Percentiles rank a stretch among this genome's conserved stretches.
Evolutionary conservation across 2,797 vertebrate species (phyloP).

Genomic region (Melanotaenia pygmaea): DNA sequence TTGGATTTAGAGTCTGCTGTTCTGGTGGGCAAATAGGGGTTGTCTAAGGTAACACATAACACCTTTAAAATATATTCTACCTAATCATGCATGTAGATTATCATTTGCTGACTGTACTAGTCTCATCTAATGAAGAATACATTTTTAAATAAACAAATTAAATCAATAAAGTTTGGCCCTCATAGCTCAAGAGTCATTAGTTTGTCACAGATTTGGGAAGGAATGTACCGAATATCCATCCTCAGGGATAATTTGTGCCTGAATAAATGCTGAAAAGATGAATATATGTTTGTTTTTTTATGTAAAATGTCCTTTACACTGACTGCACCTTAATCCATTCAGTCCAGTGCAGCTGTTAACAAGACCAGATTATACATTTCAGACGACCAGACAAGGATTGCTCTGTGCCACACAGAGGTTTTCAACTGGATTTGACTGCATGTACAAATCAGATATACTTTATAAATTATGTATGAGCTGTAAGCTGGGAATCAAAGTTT

Average conservation of each 20-base stretch:
- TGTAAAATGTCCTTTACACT: not conserved
- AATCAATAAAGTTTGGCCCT: not conserved
- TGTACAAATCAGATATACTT: constrained; percentile 5
- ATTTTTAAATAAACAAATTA: not conserved
- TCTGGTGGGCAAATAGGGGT: constrained; percentile 10
- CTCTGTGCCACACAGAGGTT: no score
- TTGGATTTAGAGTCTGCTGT: not conserved
- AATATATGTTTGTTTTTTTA: no score
- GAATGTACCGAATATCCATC: not conserved
- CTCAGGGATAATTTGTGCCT: no score
- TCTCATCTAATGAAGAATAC: not conserved
- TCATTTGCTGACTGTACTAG: not conserved
- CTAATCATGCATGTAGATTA: not conserved
- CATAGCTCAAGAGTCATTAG: not conserved
- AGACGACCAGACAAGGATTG: not conserved
- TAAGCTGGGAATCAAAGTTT: not conserved
- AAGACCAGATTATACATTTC: not conserved
- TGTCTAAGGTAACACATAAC: constrained; percentile 1
- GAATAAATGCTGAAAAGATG: no score
- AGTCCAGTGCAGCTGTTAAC: constrained; percentile 20
- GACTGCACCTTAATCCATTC: constrained; percentile 37
- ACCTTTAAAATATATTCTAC: not conserved
- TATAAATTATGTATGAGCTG: constrained; percentile 1
- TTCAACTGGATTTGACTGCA: constrained; percentile 1
- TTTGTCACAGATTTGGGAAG: not conserved